Conservation (phyloP, 2,113 vertebrate species). For the Tenrec ecaudatus region DNA sequence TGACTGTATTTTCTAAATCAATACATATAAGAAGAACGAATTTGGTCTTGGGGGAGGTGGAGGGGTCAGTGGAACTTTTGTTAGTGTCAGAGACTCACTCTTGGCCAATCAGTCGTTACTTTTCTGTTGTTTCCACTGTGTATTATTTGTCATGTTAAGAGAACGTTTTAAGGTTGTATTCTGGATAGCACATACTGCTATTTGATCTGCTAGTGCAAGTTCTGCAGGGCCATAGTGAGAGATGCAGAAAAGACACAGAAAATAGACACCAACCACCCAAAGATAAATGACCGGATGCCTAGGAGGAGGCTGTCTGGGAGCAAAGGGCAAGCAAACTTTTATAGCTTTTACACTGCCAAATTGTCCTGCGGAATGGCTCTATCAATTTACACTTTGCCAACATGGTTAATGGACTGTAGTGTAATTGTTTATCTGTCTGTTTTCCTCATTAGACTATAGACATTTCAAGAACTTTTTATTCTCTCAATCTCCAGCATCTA, state of each 20-base stretch:
- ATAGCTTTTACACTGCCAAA: conserved; percentile 61
- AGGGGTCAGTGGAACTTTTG: background rate
- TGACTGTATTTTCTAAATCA: background rate
- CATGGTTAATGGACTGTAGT: conserved; percentile 74
- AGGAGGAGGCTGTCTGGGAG: conserved; percentile 55
- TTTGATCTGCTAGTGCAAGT: background rate
- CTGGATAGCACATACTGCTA: background rate
- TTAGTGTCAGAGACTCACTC: background rate
- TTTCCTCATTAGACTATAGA: conserved; percentile 72
- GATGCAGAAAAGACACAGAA: background rate
- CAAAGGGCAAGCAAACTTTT: conserved; percentile 61
- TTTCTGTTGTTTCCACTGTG: background rate
- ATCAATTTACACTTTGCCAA: conserved; percentile 73
- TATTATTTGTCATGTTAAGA: background rate
- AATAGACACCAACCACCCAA: background rate
- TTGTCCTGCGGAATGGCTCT: conserved; percentile 66
- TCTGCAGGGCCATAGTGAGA: background rate
- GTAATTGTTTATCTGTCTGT: conserved; percentile 79
- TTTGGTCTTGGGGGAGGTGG: background rate
- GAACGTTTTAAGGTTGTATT: background rate
- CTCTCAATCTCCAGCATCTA: conserved; percentile 34
- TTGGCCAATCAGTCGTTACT: background rate
- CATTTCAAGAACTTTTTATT: conserved; percentile 73
- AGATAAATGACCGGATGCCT: conserved; percentile 61
- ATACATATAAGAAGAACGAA: background rate